Evolutionary conservation across 2,888 invertebrate genomes (phyloP), one percentile per base, ranked within the genome.

Genomic region (Siphlonurus alternatus): DNA sequence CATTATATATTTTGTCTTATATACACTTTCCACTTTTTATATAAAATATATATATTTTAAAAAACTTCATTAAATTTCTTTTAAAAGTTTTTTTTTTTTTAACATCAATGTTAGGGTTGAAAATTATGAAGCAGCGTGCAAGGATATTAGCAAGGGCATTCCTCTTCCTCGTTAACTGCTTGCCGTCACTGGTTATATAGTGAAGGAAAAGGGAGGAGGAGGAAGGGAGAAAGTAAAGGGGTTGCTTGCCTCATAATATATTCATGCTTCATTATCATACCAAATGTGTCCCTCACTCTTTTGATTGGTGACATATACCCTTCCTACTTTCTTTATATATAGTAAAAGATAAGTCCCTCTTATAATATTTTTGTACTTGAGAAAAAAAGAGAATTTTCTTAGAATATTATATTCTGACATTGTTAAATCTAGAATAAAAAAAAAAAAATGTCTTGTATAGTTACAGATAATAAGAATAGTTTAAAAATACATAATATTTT

Each of bases 221-320:
- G 38, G 15, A 15, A 38, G 38, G 15, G 38, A 38, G 38, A 38
- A 15, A 38, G 38, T 15, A 38, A 5, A 38, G 38, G 38, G 38
- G 38, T 38, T 38, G 38, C 63, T 63, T 59, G 38, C 56, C 65
- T 67, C 67, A 68, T 68, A 67, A 67, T 61, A 67, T 59, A 68
- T 68, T 68, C 67, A 68, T 68, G 68, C 66, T 68, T 68, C 68
- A 68, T 68, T 68, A 68, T 68, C 68, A 68, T 68, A 68, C 67
- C 65, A 67, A 68, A 68, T 68, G 68, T 64, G 67, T 38, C 38
- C 38, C 38, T 38, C 38, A 38, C 38, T 15, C 5, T 38, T 38
- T 38, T 38, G 38, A 38, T 38, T 38, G 38, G 38, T 38, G 38
- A 38, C 38, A 38, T 38, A 38, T 38, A 38, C 38, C 38, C 5